phyloP scores from a whole-genome alignment of 2,888 invertebrate species.

The Phymatocera aterrima region DNA sequence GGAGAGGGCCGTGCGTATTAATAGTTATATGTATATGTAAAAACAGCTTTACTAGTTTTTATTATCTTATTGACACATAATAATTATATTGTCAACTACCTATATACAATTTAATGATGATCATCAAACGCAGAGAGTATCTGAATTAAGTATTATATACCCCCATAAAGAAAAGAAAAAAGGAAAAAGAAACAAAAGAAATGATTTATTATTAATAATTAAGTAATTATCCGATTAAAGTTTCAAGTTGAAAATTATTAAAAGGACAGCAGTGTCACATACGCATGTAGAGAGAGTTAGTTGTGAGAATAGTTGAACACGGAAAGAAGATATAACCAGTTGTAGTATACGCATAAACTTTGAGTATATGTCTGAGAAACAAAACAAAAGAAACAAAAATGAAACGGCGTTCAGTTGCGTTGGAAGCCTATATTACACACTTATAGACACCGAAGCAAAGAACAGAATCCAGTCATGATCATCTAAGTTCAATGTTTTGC shows the following conservation, averaged over 20 bases:
- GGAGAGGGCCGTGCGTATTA: slow-evolving; percentile 31
- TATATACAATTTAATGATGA: background rate
- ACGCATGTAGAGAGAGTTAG: slow-evolving; percentile 7
- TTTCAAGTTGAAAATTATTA: background rate
- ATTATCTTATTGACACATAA: slow-evolving; percentile 49
- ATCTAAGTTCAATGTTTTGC: background rate
- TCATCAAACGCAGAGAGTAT: slow-evolving; percentile 21
- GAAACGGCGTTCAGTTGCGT: slow-evolving; percentile 34
- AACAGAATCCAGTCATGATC: too few relatives aligned
- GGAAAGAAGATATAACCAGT: slow-evolving; percentile 41
- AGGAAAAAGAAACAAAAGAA: background rate
- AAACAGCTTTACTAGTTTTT: slow-evolving; percentile 59
- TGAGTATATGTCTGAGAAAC: slow-evolving; percentile 18
- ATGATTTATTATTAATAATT: background rate
- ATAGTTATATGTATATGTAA: slow-evolving; percentile 56
- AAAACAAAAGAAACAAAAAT: slow-evolving; percentile 26
- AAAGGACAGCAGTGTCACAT: slow-evolving; percentile 8
- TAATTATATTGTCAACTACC: background rate
- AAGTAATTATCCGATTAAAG: background rate
- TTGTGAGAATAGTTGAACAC: background rate
- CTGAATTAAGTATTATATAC: slow-evolving; percentile 27
- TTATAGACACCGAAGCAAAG: too few relatives aligned
- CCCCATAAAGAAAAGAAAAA: background rate
- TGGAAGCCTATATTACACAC: too few relatives aligned
- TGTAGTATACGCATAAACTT: background rate